Evolutionary conservation across 2,797 vertebrate species (phyloP).

Genomic region (Gobionotothen gibberifrons): DNA sequence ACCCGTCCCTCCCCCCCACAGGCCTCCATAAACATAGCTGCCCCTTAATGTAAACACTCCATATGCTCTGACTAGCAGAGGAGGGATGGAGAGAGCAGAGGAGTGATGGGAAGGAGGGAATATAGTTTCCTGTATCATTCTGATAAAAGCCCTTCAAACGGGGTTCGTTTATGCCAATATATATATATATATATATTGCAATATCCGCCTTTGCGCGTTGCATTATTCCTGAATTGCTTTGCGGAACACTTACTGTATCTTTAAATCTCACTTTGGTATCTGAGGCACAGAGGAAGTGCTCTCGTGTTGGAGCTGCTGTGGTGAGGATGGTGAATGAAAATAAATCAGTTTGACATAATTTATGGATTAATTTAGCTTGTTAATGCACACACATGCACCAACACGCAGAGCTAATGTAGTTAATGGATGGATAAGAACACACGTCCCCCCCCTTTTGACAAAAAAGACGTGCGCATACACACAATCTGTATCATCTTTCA

Average conservation of each 20-base stretch:
- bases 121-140: constrained; percentile 20
- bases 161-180: background rate
- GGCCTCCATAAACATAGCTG: constrained; percentile 71
- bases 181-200: background rate
- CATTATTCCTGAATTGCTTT: background rate
- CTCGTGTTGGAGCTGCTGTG: constrained; percentile 11
- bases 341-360: constrained; percentile 51
- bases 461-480: background rate
- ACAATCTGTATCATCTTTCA: constrained; percentile 68
- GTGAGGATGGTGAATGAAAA: constrained; percentile 55
- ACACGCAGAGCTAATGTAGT: constrained; percentile 58
- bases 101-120: constrained; percentile 28
- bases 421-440: constrained; percentile 69
- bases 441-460: background rate
- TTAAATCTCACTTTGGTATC: constrained; percentile 29
- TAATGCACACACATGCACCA: constrained; percentile 51
- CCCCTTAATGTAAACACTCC: constrained; percentile 74
- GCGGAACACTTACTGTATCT: background rate
- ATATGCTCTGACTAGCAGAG: constrained; percentile 29
- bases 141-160: constrained; percentile 24
- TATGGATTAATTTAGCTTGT: constrained; percentile 69
- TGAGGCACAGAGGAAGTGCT: constrained; percentile 28
- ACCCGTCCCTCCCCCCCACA: constrained; percentile 56
- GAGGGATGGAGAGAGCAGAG: constrained; percentile 38
- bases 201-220: background rate